These are phyloP conservation scores for Chaetodon auriga DNA, from an alignment of 2,113 vertebrate genomes.

Conservation along the genomic window DNA sequence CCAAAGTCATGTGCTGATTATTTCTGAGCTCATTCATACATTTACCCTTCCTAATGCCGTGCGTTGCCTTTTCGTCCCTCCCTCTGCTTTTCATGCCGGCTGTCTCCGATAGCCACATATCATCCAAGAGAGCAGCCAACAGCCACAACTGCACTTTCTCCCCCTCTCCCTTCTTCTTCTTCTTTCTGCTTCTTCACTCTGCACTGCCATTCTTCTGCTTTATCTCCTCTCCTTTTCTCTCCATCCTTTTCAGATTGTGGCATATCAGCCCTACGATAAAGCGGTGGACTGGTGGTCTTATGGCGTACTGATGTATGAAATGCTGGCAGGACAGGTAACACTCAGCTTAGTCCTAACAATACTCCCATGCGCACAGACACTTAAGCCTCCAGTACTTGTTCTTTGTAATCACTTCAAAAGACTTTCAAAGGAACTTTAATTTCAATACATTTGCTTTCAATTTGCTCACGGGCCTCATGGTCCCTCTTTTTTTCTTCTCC, in stretches of 20 bases:
- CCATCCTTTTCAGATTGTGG: constrained; percentile 87
- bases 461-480: constrained; percentile 25
- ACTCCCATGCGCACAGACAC: neutral
- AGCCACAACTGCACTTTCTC: constrained; percentile 14
- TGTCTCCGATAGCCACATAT: constrained; percentile 40
- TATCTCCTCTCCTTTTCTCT: constrained; percentile 48
- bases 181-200: constrained; percentile 22
- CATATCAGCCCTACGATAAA: constrained; percentile 92
- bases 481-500: constrained; percentile 3
- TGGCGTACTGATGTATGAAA: constrained; percentile 93
- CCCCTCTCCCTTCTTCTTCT: constrained; percentile 2
- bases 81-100: constrained; percentile 16
- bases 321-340: constrained; percentile 92
- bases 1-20: constrained; percentile 50
- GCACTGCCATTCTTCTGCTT: constrained; percentile 27
- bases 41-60: constrained; percentile 37
- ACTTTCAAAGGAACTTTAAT: constrained; percentile 38
- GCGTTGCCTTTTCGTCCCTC: constrained; percentile 6
- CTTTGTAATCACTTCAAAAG: constrained; percentile 57
- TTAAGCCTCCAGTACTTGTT: constrained; percentile 32
- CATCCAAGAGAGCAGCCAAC: constrained; percentile 20
- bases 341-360: constrained; percentile 32
- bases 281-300: constrained; percentile 96
- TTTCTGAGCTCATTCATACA: constrained; percentile 56
- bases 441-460: constrained; percentile 33